phyloP scores from a whole-genome alignment of 2,113 vertebrate species.

The Aegithalos caudatus region DNA sequence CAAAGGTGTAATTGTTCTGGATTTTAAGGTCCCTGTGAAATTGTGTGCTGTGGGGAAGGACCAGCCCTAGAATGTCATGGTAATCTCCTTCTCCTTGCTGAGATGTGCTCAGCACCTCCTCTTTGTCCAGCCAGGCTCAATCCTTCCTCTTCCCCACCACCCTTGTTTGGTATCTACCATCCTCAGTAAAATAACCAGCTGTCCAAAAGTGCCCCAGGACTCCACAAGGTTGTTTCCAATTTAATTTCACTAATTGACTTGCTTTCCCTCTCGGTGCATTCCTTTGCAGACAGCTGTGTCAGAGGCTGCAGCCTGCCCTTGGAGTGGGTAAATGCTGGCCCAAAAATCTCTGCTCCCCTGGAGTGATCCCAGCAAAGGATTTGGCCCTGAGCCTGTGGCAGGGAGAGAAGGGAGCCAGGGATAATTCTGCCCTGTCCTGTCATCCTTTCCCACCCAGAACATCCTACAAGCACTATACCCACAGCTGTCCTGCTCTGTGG shows the following conservation, averaged over 20 bases:
- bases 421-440: neutral
- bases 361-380: neutral
- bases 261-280: neutral
- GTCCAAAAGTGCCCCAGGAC: neutral
- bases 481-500: neutral
- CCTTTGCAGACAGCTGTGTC: neutral
- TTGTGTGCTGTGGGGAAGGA: neutral
- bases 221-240: neutral
- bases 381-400: neutral
- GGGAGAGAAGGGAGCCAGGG: neutral
- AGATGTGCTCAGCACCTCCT: neutral
- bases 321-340: neutral
- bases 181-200: neutral
- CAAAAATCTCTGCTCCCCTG: neutral
- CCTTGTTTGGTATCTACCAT: neutral
- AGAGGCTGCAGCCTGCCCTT: neutral
- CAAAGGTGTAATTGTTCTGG: neutral
- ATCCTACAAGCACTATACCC: accelerated
- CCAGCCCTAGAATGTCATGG: neutral
- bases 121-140: neutral
- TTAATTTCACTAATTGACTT: neutral
- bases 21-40: neutral
- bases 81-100: neutral
- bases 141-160: neutral
- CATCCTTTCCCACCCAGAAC: neutral